Evolutionary conservation across 2,113 vertebrate genomes (phyloP).

Genomic region (Atractosteus spatula): DNA sequence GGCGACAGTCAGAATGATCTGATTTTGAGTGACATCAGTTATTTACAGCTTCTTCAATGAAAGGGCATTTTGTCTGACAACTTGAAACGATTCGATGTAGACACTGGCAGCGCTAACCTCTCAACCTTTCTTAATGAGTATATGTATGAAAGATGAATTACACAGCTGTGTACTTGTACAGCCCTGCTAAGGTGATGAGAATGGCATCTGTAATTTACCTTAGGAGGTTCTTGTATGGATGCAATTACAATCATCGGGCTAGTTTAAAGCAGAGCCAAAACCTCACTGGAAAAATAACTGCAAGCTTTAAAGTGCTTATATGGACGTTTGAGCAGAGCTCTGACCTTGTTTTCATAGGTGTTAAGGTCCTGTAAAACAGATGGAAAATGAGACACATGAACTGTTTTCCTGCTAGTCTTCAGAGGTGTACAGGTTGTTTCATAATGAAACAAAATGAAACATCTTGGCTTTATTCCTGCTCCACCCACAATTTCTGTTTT

Average conservation of each 20-base stretch:
- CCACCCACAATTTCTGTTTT: neutral
- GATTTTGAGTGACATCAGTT: neutral
- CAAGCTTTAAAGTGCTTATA: conserved; percentile 22
- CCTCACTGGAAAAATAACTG: conserved; percentile 11
- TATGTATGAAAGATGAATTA: neutral
- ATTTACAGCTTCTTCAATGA: neutral
- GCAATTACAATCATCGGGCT: conserved; percentile 35
- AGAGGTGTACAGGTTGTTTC: too few relatives aligned
- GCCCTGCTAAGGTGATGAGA: neutral
- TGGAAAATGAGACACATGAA: conserved; percentile 24
- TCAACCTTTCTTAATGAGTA: neutral
- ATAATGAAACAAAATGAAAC: neutral
- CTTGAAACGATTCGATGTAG: too few relatives aligned
- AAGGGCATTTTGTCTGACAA: neutral
- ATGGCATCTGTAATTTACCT: conserved; percentile 6
- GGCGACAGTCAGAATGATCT: neutral
- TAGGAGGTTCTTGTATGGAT: conserved; percentile 27
- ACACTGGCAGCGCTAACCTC: neutral
- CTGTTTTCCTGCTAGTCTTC: neutral
- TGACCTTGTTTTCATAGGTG: conserved; percentile 37
- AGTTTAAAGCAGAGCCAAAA: conserved; percentile 23
- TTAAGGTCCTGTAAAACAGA: conserved; percentile 32
- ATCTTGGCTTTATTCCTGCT: neutral
- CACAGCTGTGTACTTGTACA: neutral
- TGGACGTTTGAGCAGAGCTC: conserved; percentile 17